These are phyloP conservation scores for Synchiropus splendidus DNA, from an alignment of 2,113 vertebrate genomes.

Conservation along the genomic window DNA sequence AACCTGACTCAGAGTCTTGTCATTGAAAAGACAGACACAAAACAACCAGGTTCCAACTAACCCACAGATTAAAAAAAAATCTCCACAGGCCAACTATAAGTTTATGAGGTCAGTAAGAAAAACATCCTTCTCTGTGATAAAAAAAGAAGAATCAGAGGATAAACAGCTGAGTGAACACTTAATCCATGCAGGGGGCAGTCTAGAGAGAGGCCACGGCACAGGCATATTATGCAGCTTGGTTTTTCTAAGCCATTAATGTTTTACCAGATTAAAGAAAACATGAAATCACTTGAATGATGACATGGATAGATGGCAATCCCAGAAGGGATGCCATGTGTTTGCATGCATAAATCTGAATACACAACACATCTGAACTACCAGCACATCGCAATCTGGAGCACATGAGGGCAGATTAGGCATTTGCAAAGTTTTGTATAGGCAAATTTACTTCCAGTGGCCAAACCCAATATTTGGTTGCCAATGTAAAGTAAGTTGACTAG, in stretches of 20 bases:
- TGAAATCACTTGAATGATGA: constrained; percentile 31
- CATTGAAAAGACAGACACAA: too few species aligned
- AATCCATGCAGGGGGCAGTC: constrained; percentile 40
- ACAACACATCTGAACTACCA: constrained; percentile 32
- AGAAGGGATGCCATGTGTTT: constrained; percentile 27
- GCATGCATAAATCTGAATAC: constrained; percentile 12
- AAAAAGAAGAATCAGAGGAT: constrained; percentile 4
- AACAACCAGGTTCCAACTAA: neutral
- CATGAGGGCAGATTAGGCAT: too few species aligned
- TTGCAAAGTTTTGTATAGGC: too few species aligned
- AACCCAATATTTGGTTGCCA: too few species aligned
- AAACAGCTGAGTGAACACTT: constrained; percentile 41
- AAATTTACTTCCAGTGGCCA: too few species aligned
- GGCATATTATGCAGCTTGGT: constrained; percentile 18
- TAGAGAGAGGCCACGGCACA: constrained; percentile 31
- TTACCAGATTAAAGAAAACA: constrained; percentile 47
- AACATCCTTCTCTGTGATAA: too few species aligned
- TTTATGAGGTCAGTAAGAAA: too few species aligned
- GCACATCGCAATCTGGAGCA: too few species aligned
- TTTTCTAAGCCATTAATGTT: constrained; percentile 47
- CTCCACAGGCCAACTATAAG: neutral
- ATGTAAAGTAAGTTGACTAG: too few species aligned
- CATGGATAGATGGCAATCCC: constrained; percentile 21
- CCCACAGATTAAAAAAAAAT: neutral
- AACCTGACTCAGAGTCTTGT: too few species aligned